Conservation (phyloP, 2,113 vertebrate genomes). For the Boulengerochromis microlepis region DNA sequence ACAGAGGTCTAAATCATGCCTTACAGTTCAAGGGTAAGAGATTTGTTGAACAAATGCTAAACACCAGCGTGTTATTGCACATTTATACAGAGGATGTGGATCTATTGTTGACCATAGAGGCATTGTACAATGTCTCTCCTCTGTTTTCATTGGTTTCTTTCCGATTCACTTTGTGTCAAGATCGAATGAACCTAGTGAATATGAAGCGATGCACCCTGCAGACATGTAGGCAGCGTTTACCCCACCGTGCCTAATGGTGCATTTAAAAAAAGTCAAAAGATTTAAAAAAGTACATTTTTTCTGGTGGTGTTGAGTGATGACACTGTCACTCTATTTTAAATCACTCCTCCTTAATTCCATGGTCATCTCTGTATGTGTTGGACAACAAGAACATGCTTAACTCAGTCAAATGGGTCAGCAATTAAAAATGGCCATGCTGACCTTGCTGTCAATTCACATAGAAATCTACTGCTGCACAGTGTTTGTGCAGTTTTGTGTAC, state of each 20-base stretch:
- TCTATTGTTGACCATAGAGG: not conserved
- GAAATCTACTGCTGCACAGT: not conserved
- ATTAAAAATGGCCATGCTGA: constrained; percentile 50
- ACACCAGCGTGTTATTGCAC: constrained; percentile 42
- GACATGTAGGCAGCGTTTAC: constrained; percentile 5
- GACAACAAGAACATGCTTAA: constrained; percentile 6
- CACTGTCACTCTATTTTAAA: not conserved
- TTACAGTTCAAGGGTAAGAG: constrained; percentile 20
- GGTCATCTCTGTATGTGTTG: not conserved
- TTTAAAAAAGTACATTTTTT: not conserved
- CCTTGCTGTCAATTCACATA: constrained; percentile 51
- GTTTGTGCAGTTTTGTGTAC: not conserved
- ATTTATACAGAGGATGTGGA: not conserved
- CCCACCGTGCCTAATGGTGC: not conserved
- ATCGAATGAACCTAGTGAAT: constrained; percentile 17
- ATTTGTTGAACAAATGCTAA: constrained; percentile 27
- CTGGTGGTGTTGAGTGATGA: not conserved
- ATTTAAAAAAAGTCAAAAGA: not conserved
- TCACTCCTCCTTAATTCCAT: not conserved
- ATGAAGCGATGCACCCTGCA: constrained; percentile 23
- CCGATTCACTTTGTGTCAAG: constrained; percentile 24
- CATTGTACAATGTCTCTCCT: not conserved
- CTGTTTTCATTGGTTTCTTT: constrained; percentile 25
- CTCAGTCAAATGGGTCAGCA: constrained; percentile 58
- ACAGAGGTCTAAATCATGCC: not conserved